Conservation (phyloP, 2,888 invertebrate species). For the Orthonychiurus folsomi region DNA sequence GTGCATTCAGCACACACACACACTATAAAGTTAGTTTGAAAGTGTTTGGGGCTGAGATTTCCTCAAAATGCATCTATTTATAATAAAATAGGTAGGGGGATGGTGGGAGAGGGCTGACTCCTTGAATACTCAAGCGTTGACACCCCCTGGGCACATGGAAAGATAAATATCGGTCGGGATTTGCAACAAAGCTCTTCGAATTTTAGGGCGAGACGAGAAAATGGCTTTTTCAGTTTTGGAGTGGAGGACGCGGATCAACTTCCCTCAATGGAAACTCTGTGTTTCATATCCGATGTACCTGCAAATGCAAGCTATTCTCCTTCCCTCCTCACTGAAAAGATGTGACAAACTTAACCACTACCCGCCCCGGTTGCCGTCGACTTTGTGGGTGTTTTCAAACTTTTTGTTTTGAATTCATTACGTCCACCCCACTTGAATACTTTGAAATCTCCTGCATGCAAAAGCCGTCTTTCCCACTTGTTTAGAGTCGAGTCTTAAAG, state of each 20-base stretch:
- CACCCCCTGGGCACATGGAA: slow-evolving; percentile 34
- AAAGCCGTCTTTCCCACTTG: too few species aligned
- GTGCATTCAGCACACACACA: too few species aligned
- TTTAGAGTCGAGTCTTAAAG: too few species aligned
- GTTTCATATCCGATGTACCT: too few species aligned
- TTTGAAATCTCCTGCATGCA: too few species aligned
- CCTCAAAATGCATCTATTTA: background rate
- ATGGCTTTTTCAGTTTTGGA: slow-evolving; percentile 26
- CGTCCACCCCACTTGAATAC: background rate
- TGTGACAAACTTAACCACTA: background rate
- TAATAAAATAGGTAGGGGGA: background rate
- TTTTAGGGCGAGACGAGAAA: slow-evolving; percentile 24
- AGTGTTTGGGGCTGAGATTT: background rate
- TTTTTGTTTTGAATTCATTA: background rate
- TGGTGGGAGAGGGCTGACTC: background rate
- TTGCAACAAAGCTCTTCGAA: slow-evolving; percentile 27
- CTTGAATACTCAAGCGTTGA: slow-evolving; percentile 19
- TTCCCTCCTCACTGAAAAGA: background rate
- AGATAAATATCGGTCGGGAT: slow-evolving; percentile 33
- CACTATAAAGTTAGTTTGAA: background rate
- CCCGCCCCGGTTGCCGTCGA: too few species aligned
- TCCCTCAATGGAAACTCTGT: too few species aligned
- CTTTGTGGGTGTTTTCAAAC: background rate
- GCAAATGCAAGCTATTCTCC: too few species aligned
- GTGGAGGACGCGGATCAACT: background rate